These are phyloP conservation scores for Tiliqua scincoides DNA, from an alignment of 2,113 vertebrate species.

Conservation along the genomic window DNA sequence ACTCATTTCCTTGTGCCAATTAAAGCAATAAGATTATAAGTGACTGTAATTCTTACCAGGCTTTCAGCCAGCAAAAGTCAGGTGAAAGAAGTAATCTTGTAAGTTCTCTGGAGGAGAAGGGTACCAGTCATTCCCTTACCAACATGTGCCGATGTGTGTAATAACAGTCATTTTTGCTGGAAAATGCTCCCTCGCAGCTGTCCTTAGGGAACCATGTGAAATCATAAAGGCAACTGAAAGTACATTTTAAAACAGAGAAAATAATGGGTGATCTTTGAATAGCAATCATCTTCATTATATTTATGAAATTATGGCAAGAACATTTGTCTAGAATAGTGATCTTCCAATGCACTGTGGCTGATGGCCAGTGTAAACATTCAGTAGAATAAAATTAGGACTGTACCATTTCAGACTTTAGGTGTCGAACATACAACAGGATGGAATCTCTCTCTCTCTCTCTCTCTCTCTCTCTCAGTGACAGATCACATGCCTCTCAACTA, in stretches of 20 bases:
- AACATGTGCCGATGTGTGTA: slow-evolving; percentile 67
- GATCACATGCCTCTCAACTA: no score
- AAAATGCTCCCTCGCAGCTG: slow-evolving; percentile 53
- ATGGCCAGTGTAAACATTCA: background rate
- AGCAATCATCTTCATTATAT: slow-evolving; percentile 55
- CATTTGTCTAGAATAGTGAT: slow-evolving; percentile 19
- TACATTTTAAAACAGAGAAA: slow-evolving; percentile 55
- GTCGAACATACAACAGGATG: no score
- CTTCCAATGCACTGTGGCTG: background rate
- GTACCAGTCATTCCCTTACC: slow-evolving; percentile 55
- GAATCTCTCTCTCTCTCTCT: no score
- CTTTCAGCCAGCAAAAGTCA: slow-evolving; percentile 65
- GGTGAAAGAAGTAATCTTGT: slow-evolving; percentile 66
- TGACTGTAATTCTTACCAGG: slow-evolving; percentile 71
- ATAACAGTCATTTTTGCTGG: slow-evolving; percentile 66
- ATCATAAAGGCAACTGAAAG: slow-evolving; percentile 60
- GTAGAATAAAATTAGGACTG: no score
- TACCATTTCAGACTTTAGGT: no score
- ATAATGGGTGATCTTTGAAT: slow-evolving; percentile 53
- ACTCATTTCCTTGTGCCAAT: slow-evolving; percentile 72
- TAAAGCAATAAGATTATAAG: slow-evolving; percentile 70
- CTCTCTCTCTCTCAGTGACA: no score
- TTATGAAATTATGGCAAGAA: slow-evolving; percentile 50
- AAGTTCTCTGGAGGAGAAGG: slow-evolving; percentile 71
- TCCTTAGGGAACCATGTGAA: slow-evolving; percentile 51